Evolutionary conservation across 2,888 invertebrate species (phyloP).

Genomic region (Megastigmus dorsalis): DNA sequence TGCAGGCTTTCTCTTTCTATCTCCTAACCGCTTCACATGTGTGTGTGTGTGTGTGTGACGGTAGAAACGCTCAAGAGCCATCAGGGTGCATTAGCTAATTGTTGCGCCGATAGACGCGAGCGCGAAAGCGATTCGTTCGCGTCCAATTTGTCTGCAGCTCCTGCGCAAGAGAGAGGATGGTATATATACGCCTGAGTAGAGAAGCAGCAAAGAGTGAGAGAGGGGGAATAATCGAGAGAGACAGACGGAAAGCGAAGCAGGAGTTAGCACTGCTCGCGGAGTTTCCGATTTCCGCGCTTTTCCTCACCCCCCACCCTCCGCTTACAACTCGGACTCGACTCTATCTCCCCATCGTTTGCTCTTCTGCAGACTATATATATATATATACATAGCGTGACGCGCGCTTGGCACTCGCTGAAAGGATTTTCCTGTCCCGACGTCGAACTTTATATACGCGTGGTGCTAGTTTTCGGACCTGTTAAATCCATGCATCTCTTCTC

Average conservation of each 20-base stretch:
- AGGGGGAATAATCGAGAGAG: constrained; percentile 13
- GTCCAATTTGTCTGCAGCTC: constrained; percentile 59
- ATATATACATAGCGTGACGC: background rate
- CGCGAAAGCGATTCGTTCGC: constrained; percentile 12
- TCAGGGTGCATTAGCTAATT: constrained; percentile 71
- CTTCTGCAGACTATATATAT: too few species aligned
- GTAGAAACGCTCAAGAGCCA: background rate
- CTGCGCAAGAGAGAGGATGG: constrained; percentile 26
- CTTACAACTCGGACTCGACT: too few species aligned
- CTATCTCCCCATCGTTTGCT: too few species aligned
- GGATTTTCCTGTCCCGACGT: constrained; percentile 37
- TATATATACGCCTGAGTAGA: too few species aligned
- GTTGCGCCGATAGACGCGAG: constrained; percentile 61
- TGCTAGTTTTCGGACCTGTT: background rate
- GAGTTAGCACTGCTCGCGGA: constrained; percentile 11
- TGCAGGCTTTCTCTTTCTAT: too few species aligned
- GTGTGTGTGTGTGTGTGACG: background rate
- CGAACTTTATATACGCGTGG: constrained; percentile 4
- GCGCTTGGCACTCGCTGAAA: constrained; percentile 41
- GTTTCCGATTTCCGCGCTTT: constrained; percentile 48
- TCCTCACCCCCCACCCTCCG: too few species aligned
- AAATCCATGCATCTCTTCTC: constrained; percentile 1
- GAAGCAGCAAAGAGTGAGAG: background rate
- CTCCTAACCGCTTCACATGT: background rate
- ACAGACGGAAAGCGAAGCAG: background rate